Evolutionary conservation across 2,797 vertebrate species (phyloP).

Genomic region (Mus caroli): DNA sequence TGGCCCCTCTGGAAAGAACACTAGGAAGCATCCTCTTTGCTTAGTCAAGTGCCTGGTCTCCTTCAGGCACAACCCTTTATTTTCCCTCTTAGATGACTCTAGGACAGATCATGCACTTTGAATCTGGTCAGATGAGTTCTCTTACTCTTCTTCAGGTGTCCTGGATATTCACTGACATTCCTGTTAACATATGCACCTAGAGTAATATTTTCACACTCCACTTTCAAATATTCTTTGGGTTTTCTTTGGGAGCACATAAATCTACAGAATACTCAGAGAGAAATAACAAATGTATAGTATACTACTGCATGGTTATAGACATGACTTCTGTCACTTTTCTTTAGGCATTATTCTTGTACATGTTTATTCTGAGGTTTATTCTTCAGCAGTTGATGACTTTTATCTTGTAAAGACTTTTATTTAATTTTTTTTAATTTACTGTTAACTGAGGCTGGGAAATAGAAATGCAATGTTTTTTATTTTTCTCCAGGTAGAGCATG

Average conservation of each 20-base stretch:
- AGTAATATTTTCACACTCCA: constrained; percentile 33
- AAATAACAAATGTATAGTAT: background rate
- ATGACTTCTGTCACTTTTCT: background rate
- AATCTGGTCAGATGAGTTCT: background rate
- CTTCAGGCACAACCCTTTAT: background rate
- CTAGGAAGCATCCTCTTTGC: background rate
- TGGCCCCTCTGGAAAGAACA: background rate
- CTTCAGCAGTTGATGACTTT: background rate
- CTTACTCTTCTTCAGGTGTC: background rate
- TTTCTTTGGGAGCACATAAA: constrained; percentile 24
- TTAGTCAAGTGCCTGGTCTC: background rate
- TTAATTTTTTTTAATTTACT: background rate
- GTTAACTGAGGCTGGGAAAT: background rate
- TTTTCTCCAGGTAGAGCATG: background rate
- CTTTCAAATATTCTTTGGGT: background rate
- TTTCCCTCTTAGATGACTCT: background rate
- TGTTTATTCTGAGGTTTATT: constrained; percentile 10
- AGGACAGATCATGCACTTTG: background rate
- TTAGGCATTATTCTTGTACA: background rate
- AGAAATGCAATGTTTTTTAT: background rate
- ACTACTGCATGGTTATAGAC: background rate
- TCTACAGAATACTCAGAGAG: constrained; percentile 16
- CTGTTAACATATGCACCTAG: background rate
- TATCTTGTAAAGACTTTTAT: background rate
- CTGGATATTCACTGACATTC: background rate